Base-by-base conservation (phyloP, 1,140 invertebrate genomes). In the Reticulitermes speratus region DNA sequence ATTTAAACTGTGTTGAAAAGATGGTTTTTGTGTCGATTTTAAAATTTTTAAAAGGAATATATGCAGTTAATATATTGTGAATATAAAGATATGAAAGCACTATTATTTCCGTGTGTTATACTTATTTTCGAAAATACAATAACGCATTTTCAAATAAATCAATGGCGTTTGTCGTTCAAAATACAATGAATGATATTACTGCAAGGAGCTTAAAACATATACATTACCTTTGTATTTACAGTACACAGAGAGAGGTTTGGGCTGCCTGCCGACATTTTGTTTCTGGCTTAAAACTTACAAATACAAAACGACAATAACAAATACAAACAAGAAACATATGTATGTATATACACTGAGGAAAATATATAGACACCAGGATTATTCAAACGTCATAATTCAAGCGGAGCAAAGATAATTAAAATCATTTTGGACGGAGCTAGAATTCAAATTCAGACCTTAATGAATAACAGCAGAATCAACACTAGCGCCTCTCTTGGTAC, bases 1-100 rank as follows among this genome's bases (percentile, higher is more conserved):
- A n/a, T 75, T 75, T 75, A 75, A 75, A n/a, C 65, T 19, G 25
- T 75, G 9, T 75, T 75, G 65, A 75, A 75, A 75, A 75, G 65
- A 75, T 75, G 2, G 1, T 75, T 75, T 75, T 75, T 75, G 65
- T 75, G 7, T 75, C n/a, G 7, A 30, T 75, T 75, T 75, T 75
- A 3, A 11, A 12, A 75, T 0, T 75, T 75, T 75, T 30, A 8
- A 75, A 75, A 75, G n/a, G 25, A 75, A 30, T 9, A 75, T 30
- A 75, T 6, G n/a, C 14, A 30, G 65, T 75, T 25, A 75, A 75
- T 30, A 75, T 75, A 3, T 8, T 75, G 65, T 30, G 65, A 25
- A 75, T 0, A 75, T 75, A 14, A 75, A 75, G 65, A 75, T 25
- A 65, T 65, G 16, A 65, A 65, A 75, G 3, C n/a, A n/a, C 65